A percentile compares a stretch with the other conserved stretches of the same genome.
phyloP scores from a whole-genome alignment of 2,113 vertebrate species.

The Thunnus thynnus region DNA sequence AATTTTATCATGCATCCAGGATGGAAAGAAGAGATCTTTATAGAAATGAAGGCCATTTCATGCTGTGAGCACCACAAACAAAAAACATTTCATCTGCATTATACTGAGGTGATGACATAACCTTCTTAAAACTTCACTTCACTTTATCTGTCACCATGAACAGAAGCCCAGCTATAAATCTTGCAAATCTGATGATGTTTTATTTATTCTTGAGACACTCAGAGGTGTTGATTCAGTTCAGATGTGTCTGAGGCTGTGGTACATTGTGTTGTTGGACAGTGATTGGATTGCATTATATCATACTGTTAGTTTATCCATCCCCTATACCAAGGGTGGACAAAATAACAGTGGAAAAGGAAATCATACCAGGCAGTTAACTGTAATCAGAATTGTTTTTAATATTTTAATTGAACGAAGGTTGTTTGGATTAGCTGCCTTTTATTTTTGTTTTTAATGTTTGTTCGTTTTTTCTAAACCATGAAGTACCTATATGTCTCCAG shows the following conservation, averaged over 20 bases:
- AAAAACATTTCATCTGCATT: not conserved
- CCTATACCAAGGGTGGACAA: too few species aligned
- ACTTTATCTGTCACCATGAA: too few species aligned
- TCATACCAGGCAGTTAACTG: not conserved
- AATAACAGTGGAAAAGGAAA: not conserved
- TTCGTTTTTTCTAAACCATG: not conserved
- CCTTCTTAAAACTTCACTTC: not conserved
- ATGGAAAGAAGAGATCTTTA: too few species aligned
- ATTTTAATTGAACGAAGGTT: not conserved
- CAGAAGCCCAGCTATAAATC: not conserved
- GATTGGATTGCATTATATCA: not conserved
- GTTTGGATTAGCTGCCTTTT: not conserved
- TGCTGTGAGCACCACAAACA: not conserved
- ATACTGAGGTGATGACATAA: too few species aligned
- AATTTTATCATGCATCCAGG: too few species aligned
- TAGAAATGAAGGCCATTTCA: not conserved
- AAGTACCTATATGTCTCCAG: not conserved
- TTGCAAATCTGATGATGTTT: not conserved
- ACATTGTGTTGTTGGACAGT: not conserved
- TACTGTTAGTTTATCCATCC: too few species aligned
- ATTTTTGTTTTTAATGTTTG: not conserved
- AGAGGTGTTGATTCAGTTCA: slow-evolving; percentile 9
- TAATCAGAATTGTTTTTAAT: not conserved
- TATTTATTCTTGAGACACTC: slow-evolving; percentile 6
- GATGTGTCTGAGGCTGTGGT: not conserved